Evolutionary conservation across 2,113 vertebrate species (phyloP).

Genomic region (Abramis brama): DNA sequence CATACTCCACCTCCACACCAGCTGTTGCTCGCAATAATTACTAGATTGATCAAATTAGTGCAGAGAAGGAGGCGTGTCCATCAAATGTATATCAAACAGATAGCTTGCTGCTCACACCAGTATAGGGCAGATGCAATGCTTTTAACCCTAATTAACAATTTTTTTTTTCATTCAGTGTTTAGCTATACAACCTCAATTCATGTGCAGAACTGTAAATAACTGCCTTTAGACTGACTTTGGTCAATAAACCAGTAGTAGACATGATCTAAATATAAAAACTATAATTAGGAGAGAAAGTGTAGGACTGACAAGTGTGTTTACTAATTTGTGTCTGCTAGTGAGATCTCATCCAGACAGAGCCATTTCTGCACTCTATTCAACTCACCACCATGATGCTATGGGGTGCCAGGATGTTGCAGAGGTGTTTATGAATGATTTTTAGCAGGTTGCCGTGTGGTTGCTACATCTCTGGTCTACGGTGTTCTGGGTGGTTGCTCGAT

Average conservation of each 20-base stretch:
- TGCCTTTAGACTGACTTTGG: background rate
- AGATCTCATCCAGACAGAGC: background rate
- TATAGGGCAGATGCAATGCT: background rate
- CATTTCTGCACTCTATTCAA: background rate
- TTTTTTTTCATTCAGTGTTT: background rate
- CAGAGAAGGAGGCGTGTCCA: background rate
- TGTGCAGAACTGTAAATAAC: background rate
- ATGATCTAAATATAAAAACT: background rate
- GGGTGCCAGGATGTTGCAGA: background rate
- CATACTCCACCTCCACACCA: background rate
- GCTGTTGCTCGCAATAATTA: background rate
- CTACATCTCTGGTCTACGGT: background rate
- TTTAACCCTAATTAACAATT: no score
- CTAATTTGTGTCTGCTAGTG: background rate
- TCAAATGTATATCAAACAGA: background rate
- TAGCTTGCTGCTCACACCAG: background rate
- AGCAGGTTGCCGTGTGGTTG: background rate
- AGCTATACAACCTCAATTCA: background rate
- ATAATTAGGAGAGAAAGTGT: background rate
- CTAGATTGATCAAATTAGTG: background rate
- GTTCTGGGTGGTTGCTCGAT: background rate
- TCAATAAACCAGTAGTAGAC: background rate
- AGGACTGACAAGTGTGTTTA: background rate
- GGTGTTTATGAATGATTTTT: background rate
- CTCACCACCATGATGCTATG: background rate